phyloP scores from a whole-genome alignment of 2,797 vertebrate species.

The Acanthurus tractus region DNA sequence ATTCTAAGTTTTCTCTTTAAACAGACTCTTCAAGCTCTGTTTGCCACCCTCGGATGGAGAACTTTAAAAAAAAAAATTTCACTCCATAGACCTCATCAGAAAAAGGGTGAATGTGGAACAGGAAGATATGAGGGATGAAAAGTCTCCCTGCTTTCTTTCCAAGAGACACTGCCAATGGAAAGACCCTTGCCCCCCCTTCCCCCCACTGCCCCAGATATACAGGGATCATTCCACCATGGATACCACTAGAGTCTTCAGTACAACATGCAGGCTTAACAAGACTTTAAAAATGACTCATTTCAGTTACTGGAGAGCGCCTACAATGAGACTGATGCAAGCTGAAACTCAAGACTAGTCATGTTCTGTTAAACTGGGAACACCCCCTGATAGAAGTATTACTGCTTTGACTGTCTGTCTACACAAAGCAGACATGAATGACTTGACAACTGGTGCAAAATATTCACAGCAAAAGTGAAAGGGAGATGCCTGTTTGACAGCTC shows the following conservation, averaged over 20 bases:
- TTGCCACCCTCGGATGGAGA: conserved; percentile 95
- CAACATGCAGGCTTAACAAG: conserved; percentile 10
- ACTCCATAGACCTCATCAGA: conserved; percentile 36
- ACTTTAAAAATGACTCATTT: conserved; percentile 31
- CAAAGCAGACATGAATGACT: conserved; percentile 39
- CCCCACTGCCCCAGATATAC: conserved; percentile 31
- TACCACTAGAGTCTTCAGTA: conserved; percentile 50
- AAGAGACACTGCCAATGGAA: conserved; percentile 47
- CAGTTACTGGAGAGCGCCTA: conserved; percentile 19
- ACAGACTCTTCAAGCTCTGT: conserved; percentile 95
- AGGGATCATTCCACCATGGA: conserved; percentile 54
- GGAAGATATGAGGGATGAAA: conserved; percentile 36
- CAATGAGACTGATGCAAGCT: conserved; percentile 15
- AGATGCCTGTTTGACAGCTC: conserved; percentile 26
- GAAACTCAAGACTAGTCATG: conserved; percentile 22
- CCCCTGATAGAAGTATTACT: conserved; percentile 36
- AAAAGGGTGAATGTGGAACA: conserved; percentile 28
- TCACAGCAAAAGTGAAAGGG: conserved; percentile 29
- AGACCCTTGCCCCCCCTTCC: conserved; percentile 2
- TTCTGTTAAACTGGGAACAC: conserved; percentile 29
- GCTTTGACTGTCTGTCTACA: conserved; percentile 35
- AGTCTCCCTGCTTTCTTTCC: conserved; percentile 38
- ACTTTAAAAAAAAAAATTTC: conserved; percentile 81
- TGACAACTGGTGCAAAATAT: conserved; percentile 37
- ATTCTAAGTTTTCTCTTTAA: conserved; percentile 34